These are phyloP conservation scores for Empidonax alnorum DNA, from an alignment of 2,113 vertebrate genomes.

Conservation along the genomic window DNA sequence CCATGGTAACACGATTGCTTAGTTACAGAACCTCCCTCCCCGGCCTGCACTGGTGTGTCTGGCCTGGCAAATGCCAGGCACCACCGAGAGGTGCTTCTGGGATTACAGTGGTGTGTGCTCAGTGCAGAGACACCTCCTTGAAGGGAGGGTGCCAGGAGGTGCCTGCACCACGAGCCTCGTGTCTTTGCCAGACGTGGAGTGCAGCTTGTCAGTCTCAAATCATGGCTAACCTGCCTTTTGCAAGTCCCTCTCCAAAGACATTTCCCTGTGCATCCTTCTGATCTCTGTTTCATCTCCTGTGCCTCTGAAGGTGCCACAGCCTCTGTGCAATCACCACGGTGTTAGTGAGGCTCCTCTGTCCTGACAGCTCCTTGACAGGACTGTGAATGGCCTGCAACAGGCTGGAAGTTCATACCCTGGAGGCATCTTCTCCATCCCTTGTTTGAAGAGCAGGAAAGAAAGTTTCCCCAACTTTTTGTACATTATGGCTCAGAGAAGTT, in stretches of 20 bases:
- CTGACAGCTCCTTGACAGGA: not conserved
- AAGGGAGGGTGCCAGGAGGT: not conserved
- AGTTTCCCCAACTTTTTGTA: not conserved
- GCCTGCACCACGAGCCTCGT: not conserved
- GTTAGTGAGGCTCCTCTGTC: not conserved
- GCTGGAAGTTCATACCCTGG: not conserved
- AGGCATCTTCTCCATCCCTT: not conserved
- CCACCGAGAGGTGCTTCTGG: not conserved
- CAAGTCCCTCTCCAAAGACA: not conserved
- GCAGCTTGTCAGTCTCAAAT: not conserved
- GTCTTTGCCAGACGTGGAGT: not conserved
- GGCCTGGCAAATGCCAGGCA: not conserved
- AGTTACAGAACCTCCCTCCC: not conserved
- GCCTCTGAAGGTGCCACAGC: not conserved
- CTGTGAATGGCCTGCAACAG: not conserved
- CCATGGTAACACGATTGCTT: accelerated
- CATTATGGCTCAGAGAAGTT: not conserved
- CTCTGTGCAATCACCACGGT: not conserved
- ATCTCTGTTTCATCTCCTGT: not conserved
- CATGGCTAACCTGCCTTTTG: not conserved
- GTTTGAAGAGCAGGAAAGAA: not conserved
- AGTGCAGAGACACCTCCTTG: not conserved
- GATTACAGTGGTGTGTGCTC: accelerated
- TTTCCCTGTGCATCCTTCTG: not conserved
- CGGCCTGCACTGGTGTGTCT: not conserved